Conservation (phyloP, 2,113 vertebrate species). For the Caretta caretta region DNA sequence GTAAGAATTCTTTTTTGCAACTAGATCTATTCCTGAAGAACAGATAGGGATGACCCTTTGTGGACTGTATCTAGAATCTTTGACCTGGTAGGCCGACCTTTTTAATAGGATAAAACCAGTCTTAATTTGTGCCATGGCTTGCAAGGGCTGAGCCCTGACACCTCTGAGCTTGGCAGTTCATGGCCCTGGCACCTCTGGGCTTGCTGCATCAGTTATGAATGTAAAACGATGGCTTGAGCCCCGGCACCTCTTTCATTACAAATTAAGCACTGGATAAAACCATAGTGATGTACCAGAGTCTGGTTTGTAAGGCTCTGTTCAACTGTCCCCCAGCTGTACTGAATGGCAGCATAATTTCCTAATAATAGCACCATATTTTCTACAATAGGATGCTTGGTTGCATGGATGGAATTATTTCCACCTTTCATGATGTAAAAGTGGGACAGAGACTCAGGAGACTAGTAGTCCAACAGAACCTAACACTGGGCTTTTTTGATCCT, state of each 20-base stretch:
- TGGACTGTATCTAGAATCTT: background rate
- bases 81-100: background rate
- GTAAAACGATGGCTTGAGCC: no score
- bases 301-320: background rate
- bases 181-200: no score
- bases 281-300: background rate
- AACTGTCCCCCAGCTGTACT: background rate
- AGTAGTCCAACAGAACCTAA: background rate
- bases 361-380: background rate
- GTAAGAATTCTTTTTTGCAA: background rate
- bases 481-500: background rate
- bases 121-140: no score
- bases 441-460: background rate
- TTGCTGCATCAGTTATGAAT: no score
- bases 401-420: background rate
- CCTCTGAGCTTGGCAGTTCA: no score
- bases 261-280: background rate
- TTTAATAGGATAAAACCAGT: background rate
- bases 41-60: background rate
- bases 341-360: background rate
- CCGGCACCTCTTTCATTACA: no score
- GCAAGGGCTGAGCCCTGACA: no score
- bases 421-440: background rate
- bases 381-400: background rate
- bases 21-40: no score